Evolutionary conservation across 2,888 invertebrate species (phyloP).

Genomic region (Dusona sp.): DNA sequence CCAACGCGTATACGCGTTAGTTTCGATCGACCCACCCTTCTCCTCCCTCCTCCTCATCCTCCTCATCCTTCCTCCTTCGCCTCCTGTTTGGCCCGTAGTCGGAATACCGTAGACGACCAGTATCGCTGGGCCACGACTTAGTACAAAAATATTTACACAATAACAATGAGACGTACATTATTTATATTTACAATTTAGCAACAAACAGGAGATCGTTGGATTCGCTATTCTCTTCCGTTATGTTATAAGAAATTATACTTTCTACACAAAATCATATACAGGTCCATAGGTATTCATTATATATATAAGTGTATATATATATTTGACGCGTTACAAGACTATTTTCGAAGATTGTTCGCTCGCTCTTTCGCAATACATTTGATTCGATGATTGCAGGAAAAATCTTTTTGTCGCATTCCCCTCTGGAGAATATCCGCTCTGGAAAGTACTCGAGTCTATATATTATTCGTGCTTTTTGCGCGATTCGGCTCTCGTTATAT

Average conservation of each 20-base stretch:
- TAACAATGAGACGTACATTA: neutral
- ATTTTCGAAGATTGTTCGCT: conserved; percentile 13
- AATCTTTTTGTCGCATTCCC: neutral
- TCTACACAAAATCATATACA: neutral
- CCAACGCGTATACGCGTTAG: conserved; percentile 5
- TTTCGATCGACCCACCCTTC: neutral
- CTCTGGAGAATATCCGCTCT: neutral
- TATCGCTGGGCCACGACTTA: neutral
- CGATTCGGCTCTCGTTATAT: neutral
- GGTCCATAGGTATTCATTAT: neutral
- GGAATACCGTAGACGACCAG: neutral
- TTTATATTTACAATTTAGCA: conserved; percentile 7
- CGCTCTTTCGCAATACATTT: conserved; percentile 17
- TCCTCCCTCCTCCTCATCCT: too few species aligned
- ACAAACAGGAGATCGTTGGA: neutral
- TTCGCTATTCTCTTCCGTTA: neutral
- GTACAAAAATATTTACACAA: neutral
- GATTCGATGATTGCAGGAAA: conserved; percentile 5
- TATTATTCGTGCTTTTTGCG: neutral
- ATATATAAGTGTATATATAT: neutral
- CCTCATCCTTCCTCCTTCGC: too few species aligned
- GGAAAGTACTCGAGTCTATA: neutral
- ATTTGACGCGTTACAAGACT: neutral
- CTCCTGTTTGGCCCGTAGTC: neutral
- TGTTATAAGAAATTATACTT: neutral